Evolutionary conservation across 2,888 invertebrate species (phyloP).

Genomic region (Aporophyla nigra): DNA sequence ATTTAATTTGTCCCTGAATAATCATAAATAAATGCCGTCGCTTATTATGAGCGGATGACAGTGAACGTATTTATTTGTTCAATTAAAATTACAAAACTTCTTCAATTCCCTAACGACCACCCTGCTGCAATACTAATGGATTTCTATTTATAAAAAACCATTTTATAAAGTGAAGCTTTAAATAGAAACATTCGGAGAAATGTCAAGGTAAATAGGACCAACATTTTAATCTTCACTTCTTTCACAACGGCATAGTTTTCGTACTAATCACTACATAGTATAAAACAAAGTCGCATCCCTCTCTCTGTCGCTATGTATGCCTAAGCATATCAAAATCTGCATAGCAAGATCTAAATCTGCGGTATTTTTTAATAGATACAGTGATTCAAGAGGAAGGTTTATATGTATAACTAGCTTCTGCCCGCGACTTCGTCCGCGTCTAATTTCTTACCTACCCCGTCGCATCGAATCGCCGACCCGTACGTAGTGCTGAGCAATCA

Average conservation of each 20-base stretch:
- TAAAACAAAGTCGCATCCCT: no score
- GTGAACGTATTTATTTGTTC: neutral
- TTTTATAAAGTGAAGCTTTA: slow-evolving; percentile 4
- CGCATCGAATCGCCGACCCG: no score
- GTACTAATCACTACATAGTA: no score
- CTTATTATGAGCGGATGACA: neutral
- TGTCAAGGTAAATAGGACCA: neutral
- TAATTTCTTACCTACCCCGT: no score
- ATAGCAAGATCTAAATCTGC: no score
- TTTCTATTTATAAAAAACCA: slow-evolving; percentile 23
- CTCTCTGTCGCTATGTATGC: no score
- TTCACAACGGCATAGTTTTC: neutral
- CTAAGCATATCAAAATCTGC: no score
- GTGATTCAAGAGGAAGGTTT: no score
- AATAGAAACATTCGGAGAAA: slow-evolving; percentile 15
- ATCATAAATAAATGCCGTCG: neutral
- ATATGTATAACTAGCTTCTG: no score
- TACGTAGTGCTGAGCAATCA: no score
- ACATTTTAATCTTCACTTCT: neutral
- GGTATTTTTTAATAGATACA: no score
- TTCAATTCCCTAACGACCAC: neutral
- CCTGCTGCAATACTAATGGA: slow-evolving; percentile 28
- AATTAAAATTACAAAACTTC: neutral
- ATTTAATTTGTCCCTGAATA: neutral
- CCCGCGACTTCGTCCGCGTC: no score